Evolutionary conservation across 2,113 vertebrate species (phyloP).

Genomic region (Hemiprocne comata): DNA sequence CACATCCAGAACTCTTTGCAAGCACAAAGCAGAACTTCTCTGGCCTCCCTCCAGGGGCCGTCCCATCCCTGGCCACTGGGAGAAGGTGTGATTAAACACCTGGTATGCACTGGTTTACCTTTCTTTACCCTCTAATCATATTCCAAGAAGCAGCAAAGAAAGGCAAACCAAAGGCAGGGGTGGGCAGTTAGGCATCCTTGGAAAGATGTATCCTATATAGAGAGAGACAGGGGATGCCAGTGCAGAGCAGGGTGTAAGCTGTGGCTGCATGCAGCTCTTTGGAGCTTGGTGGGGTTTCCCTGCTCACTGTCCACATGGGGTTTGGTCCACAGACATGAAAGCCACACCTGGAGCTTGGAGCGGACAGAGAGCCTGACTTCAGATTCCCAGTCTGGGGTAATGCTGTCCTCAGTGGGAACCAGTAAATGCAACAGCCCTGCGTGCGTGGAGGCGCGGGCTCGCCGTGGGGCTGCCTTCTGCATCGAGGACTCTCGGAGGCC

Average conservation of each 20-base stretch:
- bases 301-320: neutral
- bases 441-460: conserved; percentile 90
- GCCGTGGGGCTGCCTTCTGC: conserved; percentile 85
- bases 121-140: neutral
- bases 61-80: neutral
- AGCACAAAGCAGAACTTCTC: neutral
- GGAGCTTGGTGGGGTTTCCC: neutral
- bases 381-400: conserved; percentile 93
- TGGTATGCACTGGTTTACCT: neutral
- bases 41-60: neutral
- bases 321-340: conserved; percentile 86
- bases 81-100: neutral
- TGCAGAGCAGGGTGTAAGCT: rapidly evolving
- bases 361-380: conserved; percentile 93
- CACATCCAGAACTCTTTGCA: neutral
- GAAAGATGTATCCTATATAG: neutral
- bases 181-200: neutral
- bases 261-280: neutral
- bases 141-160: neutral
- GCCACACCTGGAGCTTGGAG: conserved; percentile 96
- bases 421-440: conserved; percentile 98
- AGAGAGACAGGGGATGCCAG: neutral
- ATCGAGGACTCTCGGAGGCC: conserved; percentile 84
- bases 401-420: conserved; percentile 95
- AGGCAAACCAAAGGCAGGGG: neutral